Percentiles rank a stretch among this genome's conserved stretches.
These are phyloP conservation scores for Rhingia rostrata DNA, from an alignment of 2,888 invertebrate genomes.

Conservation along the genomic window DNA sequence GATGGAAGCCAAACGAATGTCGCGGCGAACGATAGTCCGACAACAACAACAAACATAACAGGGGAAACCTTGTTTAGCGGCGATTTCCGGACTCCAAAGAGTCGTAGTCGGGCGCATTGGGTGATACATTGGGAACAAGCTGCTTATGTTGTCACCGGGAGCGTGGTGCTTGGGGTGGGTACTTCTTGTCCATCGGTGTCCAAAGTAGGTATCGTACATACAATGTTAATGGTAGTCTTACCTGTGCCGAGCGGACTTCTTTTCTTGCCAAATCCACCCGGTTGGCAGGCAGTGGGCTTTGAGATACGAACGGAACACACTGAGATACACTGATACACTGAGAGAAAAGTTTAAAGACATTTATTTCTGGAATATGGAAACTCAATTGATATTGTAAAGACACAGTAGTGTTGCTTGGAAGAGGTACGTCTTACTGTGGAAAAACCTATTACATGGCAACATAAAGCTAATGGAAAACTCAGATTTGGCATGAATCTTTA, in stretches of 20 bases:
- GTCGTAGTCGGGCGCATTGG: conserved; percentile 33
- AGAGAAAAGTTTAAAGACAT: no score
- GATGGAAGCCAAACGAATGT: conserved; percentile 64
- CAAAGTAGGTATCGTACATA: conserved; percentile 54
- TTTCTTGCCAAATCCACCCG: conserved; percentile 5
- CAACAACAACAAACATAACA: conserved; percentile 19
- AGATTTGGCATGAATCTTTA: no score
- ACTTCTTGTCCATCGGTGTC: conserved; percentile 53
- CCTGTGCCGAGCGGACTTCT: conserved; percentile 15
- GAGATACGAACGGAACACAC: neutral
- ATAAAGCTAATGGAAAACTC: no score
- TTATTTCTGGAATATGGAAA: no score
- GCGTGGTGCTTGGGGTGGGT: conserved; percentile 27
- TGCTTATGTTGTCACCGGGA: conserved; percentile 44
- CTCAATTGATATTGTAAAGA: no score
- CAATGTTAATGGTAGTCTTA: conserved; percentile 56
- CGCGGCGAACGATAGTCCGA: conserved; percentile 6
- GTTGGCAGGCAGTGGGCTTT: conserved; percentile 22
- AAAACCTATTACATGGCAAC: no score
- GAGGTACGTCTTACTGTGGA: no score
- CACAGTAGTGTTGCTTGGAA: no score
- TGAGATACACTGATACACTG: no score
- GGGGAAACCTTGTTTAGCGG: conserved; percentile 53
- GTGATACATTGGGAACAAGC: conserved; percentile 66
- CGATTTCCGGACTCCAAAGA: conserved; percentile 61